Conservation (phyloP, 2,113 vertebrate genomes). For the Forbesichthys papilliferus region DNA sequence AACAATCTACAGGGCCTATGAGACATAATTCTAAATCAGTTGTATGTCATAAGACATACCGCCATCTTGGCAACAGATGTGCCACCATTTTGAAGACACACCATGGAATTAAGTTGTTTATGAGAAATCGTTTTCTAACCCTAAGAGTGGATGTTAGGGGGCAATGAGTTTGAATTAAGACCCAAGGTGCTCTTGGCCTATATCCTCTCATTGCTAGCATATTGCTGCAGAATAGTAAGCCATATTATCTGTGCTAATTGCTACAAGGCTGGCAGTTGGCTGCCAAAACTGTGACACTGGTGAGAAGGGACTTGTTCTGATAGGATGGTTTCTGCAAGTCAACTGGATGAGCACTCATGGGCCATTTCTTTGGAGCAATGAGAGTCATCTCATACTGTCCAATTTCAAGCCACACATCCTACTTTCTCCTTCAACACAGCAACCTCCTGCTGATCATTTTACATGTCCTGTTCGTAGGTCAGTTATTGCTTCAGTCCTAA, state of each 20-base stretch:
- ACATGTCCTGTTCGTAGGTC: too few relatives aligned
- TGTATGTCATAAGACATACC: too few relatives aligned
- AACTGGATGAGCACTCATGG: slow-evolving; percentile 42
- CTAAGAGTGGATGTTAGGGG: background rate
- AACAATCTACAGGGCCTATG: slow-evolving; percentile 26
- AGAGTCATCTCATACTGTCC: background rate
- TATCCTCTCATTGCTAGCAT: background rate
- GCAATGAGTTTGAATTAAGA: background rate
- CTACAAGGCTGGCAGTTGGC: slow-evolving; percentile 9
- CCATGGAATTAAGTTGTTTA: background rate
- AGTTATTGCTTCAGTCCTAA: too few relatives aligned
- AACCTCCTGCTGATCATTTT: background rate
- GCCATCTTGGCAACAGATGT: too few relatives aligned
- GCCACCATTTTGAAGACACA: background rate
- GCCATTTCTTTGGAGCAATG: slow-evolving; percentile 5
- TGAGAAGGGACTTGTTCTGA: slow-evolving; percentile 39
- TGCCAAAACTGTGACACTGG: slow-evolving; percentile 31
- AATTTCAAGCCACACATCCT: too few relatives aligned
- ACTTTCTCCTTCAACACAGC: background rate
- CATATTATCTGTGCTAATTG: slow-evolving; percentile 20
- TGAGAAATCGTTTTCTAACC: background rate
- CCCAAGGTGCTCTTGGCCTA: background rate
- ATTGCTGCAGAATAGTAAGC: slow-evolving; percentile 20
- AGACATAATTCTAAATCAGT: slow-evolving; percentile 8
- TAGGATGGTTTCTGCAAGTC: slow-evolving; percentile 38